Percentiles rank a stretch among this genome's conserved stretches.
Evolutionary conservation across 2,797 vertebrate genomes (phyloP).

Genomic region (Distichodus sexfasciatus): DNA sequence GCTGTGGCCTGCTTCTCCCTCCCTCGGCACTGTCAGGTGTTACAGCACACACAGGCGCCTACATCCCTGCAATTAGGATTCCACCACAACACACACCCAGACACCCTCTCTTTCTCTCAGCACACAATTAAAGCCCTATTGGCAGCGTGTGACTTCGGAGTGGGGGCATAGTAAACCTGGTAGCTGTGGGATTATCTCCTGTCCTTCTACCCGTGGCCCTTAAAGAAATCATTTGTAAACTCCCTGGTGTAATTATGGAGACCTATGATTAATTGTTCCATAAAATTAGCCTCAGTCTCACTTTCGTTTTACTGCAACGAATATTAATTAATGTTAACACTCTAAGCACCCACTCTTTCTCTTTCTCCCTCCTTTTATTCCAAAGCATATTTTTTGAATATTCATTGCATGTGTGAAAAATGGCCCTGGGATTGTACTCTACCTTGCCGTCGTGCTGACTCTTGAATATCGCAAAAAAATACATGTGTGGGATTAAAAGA

Average conservation of each 20-base stretch:
- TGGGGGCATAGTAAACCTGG: slow-evolving; percentile 94
- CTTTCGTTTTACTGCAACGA: slow-evolving; percentile 99
- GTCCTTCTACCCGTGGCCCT: slow-evolving; percentile 75
- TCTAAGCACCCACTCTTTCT: slow-evolving; percentile 40
- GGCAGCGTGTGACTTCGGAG: slow-evolving; percentile 98
- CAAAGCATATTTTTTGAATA: slow-evolving; percentile 92
- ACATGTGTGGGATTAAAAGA: slow-evolving; percentile 75
- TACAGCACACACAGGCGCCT: slow-evolving; percentile 80
- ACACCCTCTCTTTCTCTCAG: slow-evolving; percentile 74
- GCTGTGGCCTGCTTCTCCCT: slow-evolving; percentile 72
- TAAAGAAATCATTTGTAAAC: slow-evolving; percentile 99
- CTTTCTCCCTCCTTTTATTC: slow-evolving; percentile 65
- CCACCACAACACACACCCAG: slow-evolving; percentile 71
- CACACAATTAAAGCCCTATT: slow-evolving; percentile 92
- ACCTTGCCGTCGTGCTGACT: slow-evolving; percentile 78
- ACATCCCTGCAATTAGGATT: slow-evolving; percentile 94
- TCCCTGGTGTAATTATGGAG: slow-evolving; percentile 99
- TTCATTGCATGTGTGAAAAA: slow-evolving; percentile 94
- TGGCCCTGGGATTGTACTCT: slow-evolving; percentile 77
- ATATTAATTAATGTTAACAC: slow-evolving; percentile 99
- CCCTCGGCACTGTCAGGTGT: slow-evolving; percentile 82
- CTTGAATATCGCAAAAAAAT: slow-evolving; percentile 84
- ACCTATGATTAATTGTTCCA: slow-evolving; percentile 99
- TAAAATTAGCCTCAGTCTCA: slow-evolving; percentile 98
- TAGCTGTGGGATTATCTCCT: slow-evolving; percentile 93